phyloP scores from a whole-genome alignment of 2,113 vertebrate genomes.

The Psittacula cyanocephala region DNA sequence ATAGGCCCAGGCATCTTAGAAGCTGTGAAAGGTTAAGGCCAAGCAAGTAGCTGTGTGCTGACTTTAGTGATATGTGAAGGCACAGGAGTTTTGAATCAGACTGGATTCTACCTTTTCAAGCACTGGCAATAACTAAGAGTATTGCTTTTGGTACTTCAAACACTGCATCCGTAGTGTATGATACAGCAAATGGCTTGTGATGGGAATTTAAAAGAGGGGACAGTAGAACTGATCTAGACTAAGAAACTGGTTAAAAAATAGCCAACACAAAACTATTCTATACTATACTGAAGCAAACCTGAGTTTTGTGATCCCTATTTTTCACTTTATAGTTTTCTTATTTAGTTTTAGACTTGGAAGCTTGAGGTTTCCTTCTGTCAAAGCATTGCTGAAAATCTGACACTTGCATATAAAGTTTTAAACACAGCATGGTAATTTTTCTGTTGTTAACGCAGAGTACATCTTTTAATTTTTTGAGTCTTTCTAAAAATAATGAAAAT shows the following conservation, averaged over 20 bases:
- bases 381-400: background rate
- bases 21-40: background rate
- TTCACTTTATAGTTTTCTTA: background rate
- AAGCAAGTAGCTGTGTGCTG: background rate
- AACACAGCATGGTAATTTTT: background rate
- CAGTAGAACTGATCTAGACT: background rate
- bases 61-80: background rate
- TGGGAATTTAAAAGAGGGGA: background rate
- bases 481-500: background rate
- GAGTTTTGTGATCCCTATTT: background rate
- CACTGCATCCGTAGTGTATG: rapidly evolving
- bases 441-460: background rate
- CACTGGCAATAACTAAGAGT: background rate
- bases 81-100: background rate
- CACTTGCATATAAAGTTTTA: background rate
- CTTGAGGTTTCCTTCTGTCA: background rate
- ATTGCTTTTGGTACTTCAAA: background rate
- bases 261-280: background rate
- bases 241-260: background rate
- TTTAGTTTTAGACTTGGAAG: background rate
- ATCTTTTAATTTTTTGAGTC: background rate
- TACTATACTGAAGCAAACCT: background rate
- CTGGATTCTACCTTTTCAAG: background rate
- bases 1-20: background rate
- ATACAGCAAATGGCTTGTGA: background rate